A percentile compares a stretch with the other conserved stretches of the same genome.
Evolutionary conservation across 1,140 invertebrate species (phyloP).

Genomic region (Nasonia vitripennis): DNA sequence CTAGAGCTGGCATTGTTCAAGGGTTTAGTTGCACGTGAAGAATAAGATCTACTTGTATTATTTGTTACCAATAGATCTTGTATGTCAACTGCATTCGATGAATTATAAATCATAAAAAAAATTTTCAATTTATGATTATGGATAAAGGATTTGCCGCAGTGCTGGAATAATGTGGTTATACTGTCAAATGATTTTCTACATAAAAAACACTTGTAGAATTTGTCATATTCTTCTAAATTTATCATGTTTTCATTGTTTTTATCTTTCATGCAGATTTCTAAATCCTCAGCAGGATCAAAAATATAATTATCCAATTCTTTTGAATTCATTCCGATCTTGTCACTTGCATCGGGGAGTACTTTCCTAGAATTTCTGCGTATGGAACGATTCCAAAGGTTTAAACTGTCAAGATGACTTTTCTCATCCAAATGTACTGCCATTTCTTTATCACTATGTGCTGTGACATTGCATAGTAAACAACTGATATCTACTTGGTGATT

Average conservation of each 20-base stretch:
- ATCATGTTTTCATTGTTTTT: neutral
- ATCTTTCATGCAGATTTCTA: neutral
- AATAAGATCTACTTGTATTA: neutral
- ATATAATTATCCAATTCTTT: neutral
- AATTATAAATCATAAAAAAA: neutral
- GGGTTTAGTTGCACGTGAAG: neutral
- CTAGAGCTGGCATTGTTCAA: neutral
- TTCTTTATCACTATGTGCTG: neutral
- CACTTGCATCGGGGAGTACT: too few relatives aligned
- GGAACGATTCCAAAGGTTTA: neutral
- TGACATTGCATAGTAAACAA: slow-evolving; percentile 1
- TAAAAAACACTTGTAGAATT: slow-evolving; percentile 27
- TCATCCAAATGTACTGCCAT: neutral
- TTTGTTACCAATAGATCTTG: neutral
- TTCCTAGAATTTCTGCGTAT: neutral
- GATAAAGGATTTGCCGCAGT: neutral
- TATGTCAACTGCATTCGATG: too few relatives aligned
- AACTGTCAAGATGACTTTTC: neutral
- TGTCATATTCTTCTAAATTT: neutral
- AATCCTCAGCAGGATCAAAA: neutral
- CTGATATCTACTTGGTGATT: neutral
- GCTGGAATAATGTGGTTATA: neutral
- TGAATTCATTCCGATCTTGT: neutral
- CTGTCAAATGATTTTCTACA: neutral
- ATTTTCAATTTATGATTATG: neutral